A percentile compares a stretch with the other conserved stretches of the same genome.
phyloP scores from a whole-genome alignment of 92 coral and sea anemone genomes.

The Zoanthus solanderi region DNA sequence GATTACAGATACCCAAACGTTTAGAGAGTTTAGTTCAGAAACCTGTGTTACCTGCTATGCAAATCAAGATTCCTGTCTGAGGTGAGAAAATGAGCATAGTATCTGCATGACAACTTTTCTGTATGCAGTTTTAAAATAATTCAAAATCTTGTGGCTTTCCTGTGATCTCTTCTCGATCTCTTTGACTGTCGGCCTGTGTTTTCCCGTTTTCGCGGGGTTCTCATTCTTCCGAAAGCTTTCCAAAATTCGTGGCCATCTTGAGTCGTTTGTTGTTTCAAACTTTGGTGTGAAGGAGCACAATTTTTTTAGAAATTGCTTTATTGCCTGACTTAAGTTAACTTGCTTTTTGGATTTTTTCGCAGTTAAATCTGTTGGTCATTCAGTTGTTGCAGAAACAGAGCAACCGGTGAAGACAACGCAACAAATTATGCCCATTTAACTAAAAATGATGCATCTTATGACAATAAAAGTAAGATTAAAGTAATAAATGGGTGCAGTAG shows the following conservation, averaged over 20 bases:
- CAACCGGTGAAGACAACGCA: too few species aligned
- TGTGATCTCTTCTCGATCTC: not conserved
- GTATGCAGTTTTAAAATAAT: not conserved
- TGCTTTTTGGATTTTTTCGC: not conserved
- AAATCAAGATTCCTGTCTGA: too few species aligned
- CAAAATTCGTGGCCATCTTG: not conserved
- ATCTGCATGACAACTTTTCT: not conserved
- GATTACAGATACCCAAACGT: too few species aligned
- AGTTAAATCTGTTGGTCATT: not conserved
- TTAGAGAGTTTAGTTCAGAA: too few species aligned
- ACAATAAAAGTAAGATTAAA: not conserved
- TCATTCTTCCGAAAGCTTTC: not conserved
- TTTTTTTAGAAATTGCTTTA: not conserved
- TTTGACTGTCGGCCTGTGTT: not conserved
- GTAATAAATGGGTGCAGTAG: not conserved
- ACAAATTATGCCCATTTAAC: too few species aligned
- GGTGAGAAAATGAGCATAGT: too few species aligned
- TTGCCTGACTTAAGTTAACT: not conserved
- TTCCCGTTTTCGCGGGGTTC: conserved; percentile 3
- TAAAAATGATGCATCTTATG: not conserved
- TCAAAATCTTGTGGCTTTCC: not conserved
- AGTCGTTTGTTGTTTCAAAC: not conserved
- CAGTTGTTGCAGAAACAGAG: not conserved
- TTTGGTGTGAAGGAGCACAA: not conserved
- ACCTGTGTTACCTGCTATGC: too few species aligned